Evolutionary conservation across 2,888 invertebrate species (phyloP), one percentile per base, ranked within the genome.

Genomic region (Monochamus alternatus): DNA sequence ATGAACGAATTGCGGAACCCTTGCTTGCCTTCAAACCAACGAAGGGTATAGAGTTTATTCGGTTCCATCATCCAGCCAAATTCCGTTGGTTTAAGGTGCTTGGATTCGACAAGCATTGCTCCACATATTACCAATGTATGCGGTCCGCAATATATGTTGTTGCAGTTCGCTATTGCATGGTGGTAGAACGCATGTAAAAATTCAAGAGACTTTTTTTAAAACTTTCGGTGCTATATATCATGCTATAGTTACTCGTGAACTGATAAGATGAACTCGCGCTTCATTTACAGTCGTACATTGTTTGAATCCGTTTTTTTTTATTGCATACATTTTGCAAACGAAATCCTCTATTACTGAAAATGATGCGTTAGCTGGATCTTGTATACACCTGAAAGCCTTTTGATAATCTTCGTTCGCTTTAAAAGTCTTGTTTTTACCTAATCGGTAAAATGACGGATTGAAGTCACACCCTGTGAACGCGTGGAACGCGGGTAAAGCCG

Each of bases 391-490:
- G 43, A 51, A 72, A 64, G 51, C 43, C 31, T 38, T 22, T 72
- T 64, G 30, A 22, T 47, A 12, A 30, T 64, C 52, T 58, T 44
- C 44, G 31, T 51, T 51, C 0, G 43, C 32, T 63, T 44, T 3
- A 3, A 22, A 64, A 32, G 62, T 64, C 60, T 52, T 60, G 32
- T 9, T 62, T 75, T 81, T 82, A 1, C 81, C 83, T 78, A 78
- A 79, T 31, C 76, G 8, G 30, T 75, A 81, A 70, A 74, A 69
- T 74, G 68, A 43, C 14, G 52, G 69, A 59, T 69, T 83, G 63
- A 76, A 84, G 72, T 84, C 82, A 63, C 84, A 84, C 12, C 82
- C 84, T 7, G 82, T 84, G n/a, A 81, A 55, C 12, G 84, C 85
- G 68, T 86, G 85, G 55, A 84, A 85, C 30, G 74, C 78, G 32